Evolutionary conservation across 2,113 vertebrate species (phyloP).

Genomic region (Pygoscelis adeliae): DNA sequence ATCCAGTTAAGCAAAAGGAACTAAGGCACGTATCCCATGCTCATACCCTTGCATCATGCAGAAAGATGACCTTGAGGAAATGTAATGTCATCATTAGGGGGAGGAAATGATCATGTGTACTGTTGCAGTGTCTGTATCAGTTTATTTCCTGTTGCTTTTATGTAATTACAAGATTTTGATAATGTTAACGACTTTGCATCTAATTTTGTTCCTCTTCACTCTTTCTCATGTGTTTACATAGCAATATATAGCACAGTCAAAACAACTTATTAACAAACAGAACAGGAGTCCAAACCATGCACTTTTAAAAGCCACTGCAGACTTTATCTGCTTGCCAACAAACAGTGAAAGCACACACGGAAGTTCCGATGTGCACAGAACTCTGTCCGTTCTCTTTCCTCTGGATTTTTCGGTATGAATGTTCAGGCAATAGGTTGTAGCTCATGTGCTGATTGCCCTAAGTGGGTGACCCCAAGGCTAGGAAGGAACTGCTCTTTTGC

Average conservation of each 20-base stretch:
- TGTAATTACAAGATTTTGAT: background rate
- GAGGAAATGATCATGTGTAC: background rate
- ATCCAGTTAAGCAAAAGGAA: background rate
- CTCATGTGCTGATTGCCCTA: background rate
- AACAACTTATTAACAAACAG: background rate
- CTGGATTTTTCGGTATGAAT: background rate
- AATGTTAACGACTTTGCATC: background rate
- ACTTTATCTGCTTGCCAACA: background rate
- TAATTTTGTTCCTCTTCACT: background rate
- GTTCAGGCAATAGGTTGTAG: background rate
- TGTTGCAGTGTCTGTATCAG: background rate
- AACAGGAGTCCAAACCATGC: background rate
- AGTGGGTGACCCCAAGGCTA: background rate
- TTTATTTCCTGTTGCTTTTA: background rate
- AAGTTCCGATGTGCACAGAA: background rate
- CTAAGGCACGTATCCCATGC: background rate
- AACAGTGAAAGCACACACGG: background rate
- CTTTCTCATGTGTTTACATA: background rate
- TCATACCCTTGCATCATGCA: background rate
- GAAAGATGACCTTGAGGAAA: background rate
- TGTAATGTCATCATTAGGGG: background rate
- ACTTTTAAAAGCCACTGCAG: background rate
- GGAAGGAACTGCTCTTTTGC: background rate
- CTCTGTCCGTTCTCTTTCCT: background rate
- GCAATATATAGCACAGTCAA: background rate